These are phyloP conservation scores for Crossocerus cetratus DNA, from an alignment of 2,888 invertebrate species.

Conservation along the genomic window DNA sequence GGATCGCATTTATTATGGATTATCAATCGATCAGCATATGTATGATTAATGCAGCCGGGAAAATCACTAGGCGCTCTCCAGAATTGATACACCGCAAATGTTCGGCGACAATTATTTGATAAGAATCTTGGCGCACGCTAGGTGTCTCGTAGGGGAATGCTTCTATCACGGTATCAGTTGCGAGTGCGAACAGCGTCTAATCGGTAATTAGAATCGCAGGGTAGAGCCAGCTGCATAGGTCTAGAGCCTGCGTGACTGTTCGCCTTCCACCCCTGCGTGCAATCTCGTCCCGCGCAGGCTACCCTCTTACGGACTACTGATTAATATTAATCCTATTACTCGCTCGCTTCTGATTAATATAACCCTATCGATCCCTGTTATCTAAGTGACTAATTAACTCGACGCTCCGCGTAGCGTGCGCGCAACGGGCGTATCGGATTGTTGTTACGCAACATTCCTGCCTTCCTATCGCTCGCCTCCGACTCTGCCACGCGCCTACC, in stretches of 20 bases:
- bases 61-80: too few species aligned
- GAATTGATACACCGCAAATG: too few species aligned
- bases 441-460: slow-evolving; percentile 45
- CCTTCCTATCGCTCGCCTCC: not conserved
- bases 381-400: slow-evolving; percentile 65
- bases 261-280: slow-evolving; percentile 40
- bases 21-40: too few species aligned
- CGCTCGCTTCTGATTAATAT: slow-evolving; percentile 59
- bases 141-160: too few species aligned
- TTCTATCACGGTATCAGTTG: too few species aligned
- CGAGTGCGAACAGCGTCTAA: slow-evolving; percentile 51
- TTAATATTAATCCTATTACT: slow-evolving; percentile 67
- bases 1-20: too few species aligned
- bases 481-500: not conserved
- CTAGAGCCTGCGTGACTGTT: slow-evolving; percentile 37
- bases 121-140: too few species aligned
- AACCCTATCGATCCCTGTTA: slow-evolving; percentile 63
- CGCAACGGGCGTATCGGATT: slow-evolving; percentile 39
- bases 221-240: slow-evolving; percentile 43
- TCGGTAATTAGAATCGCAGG: slow-evolving; percentile 70
- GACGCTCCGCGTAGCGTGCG: slow-evolving; percentile 39
- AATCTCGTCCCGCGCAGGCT: slow-evolving; percentile 37
- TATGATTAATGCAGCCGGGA: too few species aligned
- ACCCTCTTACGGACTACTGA: slow-evolving; percentile 58
- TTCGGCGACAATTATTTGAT: not conserved